Conservation (phyloP, 2,113 vertebrate genomes). For the Nesospiza acunhae region DNA sequence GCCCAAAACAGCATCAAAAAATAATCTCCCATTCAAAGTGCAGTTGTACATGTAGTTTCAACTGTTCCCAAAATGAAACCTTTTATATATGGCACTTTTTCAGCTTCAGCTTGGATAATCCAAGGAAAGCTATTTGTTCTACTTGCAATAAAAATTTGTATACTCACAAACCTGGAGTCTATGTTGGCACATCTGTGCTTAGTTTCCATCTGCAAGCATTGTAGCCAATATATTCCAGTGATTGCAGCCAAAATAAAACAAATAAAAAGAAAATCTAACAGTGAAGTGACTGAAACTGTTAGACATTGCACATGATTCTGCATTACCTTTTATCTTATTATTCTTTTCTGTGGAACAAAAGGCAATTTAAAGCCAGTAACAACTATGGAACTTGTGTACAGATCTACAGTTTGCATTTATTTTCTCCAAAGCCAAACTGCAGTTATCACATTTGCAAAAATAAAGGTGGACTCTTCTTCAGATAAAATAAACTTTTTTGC, state of each 20-base stretch:
- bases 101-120: background rate
- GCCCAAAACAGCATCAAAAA: background rate
- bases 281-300: background rate
- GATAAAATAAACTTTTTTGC: background rate
- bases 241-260: background rate
- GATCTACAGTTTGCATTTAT: background rate
- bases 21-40: background rate
- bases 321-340: background rate
- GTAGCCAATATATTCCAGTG: background rate
- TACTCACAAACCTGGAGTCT: background rate
- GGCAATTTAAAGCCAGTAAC: background rate
- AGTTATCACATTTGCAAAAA: background rate
- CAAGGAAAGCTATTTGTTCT: background rate
- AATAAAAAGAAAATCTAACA: background rate
- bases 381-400: background rate
- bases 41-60: background rate
- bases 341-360: background rate
- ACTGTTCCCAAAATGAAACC: background rate
- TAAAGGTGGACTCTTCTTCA: background rate
- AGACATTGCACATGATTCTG: background rate
- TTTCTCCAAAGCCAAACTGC: background rate
- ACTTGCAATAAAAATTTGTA: background rate
- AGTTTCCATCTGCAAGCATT: background rate
- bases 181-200: background rate
- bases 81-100: background rate